Percentiles rank a stretch among this genome's conserved stretches.
These are phyloP conservation scores for Anguilla anguilla DNA, from an alignment of 2,797 vertebrate species.

Conservation along the genomic window DNA sequence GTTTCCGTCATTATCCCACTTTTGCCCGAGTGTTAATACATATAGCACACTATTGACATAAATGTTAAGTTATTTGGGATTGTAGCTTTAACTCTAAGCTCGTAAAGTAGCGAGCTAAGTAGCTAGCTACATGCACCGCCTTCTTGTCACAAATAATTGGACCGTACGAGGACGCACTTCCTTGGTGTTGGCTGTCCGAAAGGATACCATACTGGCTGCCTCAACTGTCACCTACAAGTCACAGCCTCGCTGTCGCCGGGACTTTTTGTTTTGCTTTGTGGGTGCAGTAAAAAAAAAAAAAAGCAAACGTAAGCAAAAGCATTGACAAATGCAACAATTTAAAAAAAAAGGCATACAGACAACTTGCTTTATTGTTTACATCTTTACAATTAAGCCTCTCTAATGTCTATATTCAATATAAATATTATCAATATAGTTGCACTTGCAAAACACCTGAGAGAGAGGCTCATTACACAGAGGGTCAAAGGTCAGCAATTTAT, in stretches of 20 bases:
- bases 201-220: constrained; percentile 50
- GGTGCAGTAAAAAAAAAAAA: constrained; percentile 44
- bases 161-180: constrained; percentile 51
- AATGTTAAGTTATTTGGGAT: constrained; percentile 28
- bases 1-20: constrained; percentile 62
- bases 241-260: constrained; percentile 20
- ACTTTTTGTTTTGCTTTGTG: constrained; percentile 61
- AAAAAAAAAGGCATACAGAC: neutral
- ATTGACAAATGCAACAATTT: too few species aligned
- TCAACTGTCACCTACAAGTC: constrained; percentile 66
- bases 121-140: constrained; percentile 56
- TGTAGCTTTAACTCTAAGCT: constrained; percentile 19
- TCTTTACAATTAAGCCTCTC: neutral
- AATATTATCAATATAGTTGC: neutral
- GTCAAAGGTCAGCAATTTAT: neutral
- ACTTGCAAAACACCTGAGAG: neutral
- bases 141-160: constrained; percentile 51
- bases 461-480: neutral
- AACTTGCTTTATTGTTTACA: neutral
- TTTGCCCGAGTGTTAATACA: constrained; percentile 31
- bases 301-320: too few species aligned
- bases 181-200: constrained; percentile 52
- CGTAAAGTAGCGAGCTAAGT: constrained; percentile 51
- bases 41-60: constrained; percentile 45
- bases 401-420: neutral